Percentiles rank a stretch among this genome's conserved stretches.
Conservation (phyloP, 2,113 vertebrate species). For the Pao palembangensis region DNA sequence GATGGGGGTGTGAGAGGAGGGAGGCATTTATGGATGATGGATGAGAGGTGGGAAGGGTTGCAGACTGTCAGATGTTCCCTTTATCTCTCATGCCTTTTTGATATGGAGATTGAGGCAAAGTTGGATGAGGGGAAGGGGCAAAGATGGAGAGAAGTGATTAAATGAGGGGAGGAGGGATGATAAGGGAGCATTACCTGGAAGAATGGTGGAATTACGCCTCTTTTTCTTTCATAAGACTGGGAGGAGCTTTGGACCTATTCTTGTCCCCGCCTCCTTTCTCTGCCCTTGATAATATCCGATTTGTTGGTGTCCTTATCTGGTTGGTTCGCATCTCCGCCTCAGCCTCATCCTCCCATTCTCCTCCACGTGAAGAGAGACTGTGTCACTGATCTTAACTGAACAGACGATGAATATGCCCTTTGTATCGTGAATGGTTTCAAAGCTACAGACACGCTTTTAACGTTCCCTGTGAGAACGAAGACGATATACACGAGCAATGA, state of each 20-base stretch:
- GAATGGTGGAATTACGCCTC: slow-evolving; percentile 31
- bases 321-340: slow-evolving; percentile 12
- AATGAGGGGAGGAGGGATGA: background rate
- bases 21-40: slow-evolving; percentile 58
- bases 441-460: slow-evolving; percentile 27
- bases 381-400: slow-evolving; percentile 51
- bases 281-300: slow-evolving; percentile 16
- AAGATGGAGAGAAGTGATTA: slow-evolving; percentile 24
- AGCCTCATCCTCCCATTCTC: slow-evolving; percentile 19
- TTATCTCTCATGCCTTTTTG: slow-evolving; percentile 58
- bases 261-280: background rate
- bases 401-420: slow-evolving; percentile 40
- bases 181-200: slow-evolving; percentile 31
- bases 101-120: slow-evolving; percentile 43
- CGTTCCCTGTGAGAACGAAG: slow-evolving; percentile 20
- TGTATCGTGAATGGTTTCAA: slow-evolving; percentile 40
- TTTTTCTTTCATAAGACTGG: slow-evolving; percentile 57
- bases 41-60: slow-evolving; percentile 63
- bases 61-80: slow-evolving; percentile 62
- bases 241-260: slow-evolving; percentile 56
- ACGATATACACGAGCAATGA: slow-evolving; percentile 18
- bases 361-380: slow-evolving; percentile 11
- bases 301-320: slow-evolving; percentile 15
- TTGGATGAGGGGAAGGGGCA: slow-evolving; percentile 13
- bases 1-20: slow-evolving; percentile 13